Conservation (phyloP, 2,113 vertebrate species). For the Pongo pygmaeus region DNA sequence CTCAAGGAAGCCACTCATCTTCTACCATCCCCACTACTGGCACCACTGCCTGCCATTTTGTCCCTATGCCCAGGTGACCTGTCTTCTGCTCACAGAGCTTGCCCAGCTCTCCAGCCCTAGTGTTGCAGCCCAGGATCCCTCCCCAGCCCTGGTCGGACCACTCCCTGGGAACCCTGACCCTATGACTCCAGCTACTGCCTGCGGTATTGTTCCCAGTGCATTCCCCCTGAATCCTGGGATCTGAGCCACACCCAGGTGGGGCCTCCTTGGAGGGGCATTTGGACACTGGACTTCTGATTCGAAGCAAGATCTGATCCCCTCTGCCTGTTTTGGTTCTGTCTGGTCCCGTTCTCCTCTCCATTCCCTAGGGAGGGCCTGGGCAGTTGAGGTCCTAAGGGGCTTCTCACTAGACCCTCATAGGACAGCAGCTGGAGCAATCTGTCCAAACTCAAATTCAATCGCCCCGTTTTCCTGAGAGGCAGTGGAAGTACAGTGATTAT, state of each 20-base stretch:
- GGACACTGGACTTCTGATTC: background rate
- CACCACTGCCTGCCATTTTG: background rate
- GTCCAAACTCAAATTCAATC: background rate
- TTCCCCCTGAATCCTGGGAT: background rate
- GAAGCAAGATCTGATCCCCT: background rate
- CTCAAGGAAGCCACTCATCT: background rate
- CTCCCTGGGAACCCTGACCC: background rate
- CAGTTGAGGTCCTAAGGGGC: background rate
- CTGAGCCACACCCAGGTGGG: background rate
- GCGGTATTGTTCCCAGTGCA: background rate
- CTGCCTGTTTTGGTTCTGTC: background rate
- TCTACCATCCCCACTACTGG: fast-evolving
- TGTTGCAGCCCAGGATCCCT: background rate
- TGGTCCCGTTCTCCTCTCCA: background rate
- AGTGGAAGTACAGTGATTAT: fast-evolving
- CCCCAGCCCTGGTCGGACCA: background rate
- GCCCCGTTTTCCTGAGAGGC: background rate
- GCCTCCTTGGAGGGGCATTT: background rate
- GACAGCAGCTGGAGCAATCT: background rate
- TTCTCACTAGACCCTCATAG: fast-evolving
- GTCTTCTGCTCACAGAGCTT: background rate
- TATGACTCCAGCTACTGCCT: background rate
- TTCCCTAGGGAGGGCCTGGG: background rate
- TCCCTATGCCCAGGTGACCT: fast-evolving
- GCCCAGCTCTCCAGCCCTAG: background rate